Evolutionary conservation across 2,888 invertebrate genomes (phyloP).

Genomic region (Anorthoa munda): DNA sequence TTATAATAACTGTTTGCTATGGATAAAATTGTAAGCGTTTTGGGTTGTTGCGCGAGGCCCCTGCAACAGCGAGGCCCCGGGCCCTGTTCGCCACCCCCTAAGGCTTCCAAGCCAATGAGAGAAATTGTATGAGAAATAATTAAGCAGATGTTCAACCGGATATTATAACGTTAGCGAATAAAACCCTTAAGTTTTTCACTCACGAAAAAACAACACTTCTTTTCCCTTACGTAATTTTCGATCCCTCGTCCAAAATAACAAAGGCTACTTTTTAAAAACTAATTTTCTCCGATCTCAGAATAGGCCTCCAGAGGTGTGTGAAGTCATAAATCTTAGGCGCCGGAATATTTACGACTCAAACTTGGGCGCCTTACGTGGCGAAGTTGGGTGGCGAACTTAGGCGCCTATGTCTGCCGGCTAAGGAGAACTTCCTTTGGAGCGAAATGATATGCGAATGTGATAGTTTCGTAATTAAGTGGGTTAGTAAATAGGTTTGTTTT

Average conservation of each 20-base stretch:
- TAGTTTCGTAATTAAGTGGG: slow-evolving; percentile 19
- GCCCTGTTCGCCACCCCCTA: too few relatives aligned
- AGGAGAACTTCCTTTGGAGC: slow-evolving; percentile 22
- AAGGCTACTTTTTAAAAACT: slow-evolving; percentile 50
- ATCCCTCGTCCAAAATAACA: slow-evolving; percentile 35
- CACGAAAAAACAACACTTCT: background rate
- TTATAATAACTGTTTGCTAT: too few relatives aligned
- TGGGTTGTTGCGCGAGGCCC: too few relatives aligned
- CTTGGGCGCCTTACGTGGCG: slow-evolving; percentile 40
- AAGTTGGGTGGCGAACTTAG: slow-evolving; percentile 22
- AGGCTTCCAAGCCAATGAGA: too few relatives aligned
- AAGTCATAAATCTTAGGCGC: slow-evolving; percentile 60
- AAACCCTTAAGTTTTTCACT: background rate
- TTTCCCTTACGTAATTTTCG: slow-evolving; percentile 37
- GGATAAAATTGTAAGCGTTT: too few relatives aligned
- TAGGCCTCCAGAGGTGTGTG: slow-evolving; percentile 51
- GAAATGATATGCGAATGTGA: slow-evolving; percentile 13
- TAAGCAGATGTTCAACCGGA: background rate
- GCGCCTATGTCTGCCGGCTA: slow-evolving; percentile 11
- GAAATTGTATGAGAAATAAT: too few relatives aligned
- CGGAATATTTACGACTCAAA: slow-evolving; percentile 67
- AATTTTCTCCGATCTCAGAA: slow-evolving; percentile 53
- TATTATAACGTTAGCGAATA: background rate
- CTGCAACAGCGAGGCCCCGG: too few relatives aligned
- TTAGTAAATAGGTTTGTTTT: slow-evolving; percentile 16